Conservation (phyloP, 2,797 vertebrate species). For the Bradypus variegatus region DNA sequence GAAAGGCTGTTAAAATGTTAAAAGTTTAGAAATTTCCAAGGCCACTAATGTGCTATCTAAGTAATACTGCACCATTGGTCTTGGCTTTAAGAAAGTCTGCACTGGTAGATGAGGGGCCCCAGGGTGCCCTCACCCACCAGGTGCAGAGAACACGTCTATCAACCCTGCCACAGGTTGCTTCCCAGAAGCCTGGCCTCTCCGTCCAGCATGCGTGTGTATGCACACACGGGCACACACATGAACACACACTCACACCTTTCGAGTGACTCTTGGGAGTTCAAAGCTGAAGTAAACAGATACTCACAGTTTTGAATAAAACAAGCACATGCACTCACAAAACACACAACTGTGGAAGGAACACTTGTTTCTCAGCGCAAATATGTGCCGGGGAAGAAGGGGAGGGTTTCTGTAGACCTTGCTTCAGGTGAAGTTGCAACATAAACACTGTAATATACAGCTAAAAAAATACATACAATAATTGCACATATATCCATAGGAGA, state of each 20-base stretch:
- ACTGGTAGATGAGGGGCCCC: background rate
- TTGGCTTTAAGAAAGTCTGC: constrained; percentile 54
- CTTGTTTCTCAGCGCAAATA: constrained; percentile 66
- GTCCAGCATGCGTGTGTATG: constrained; percentile 52
- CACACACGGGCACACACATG: background rate
- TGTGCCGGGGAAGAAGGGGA: constrained; percentile 69
- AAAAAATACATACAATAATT: constrained; percentile 81
- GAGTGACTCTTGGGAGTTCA: constrained; percentile 74
- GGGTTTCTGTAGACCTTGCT: constrained; percentile 66
- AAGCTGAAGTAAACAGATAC: constrained; percentile 73
- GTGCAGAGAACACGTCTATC: constrained; percentile 38
- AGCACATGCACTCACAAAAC: constrained; percentile 33
- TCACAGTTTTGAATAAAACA: constrained; percentile 75
- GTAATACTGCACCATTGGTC: constrained; percentile 60
- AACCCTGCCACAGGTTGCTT: constrained; percentile 48
- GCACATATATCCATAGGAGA: constrained; percentile 82
- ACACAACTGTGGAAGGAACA: constrained; percentile 56
- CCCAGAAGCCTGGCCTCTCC: constrained; percentile 54
- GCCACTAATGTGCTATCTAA: constrained; percentile 63
- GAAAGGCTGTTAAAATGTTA: constrained; percentile 66
- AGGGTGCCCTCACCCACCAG: background rate
- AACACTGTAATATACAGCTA: constrained; percentile 77
- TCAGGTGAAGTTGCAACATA: constrained; percentile 73
- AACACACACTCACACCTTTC: constrained; percentile 36
- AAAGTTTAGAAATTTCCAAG: constrained; percentile 63